Evolutionary conservation across 2,888 invertebrate genomes (phyloP), one percentile per base, ranked within the genome.

Genomic region (Eupelmus urozonus): DNA sequence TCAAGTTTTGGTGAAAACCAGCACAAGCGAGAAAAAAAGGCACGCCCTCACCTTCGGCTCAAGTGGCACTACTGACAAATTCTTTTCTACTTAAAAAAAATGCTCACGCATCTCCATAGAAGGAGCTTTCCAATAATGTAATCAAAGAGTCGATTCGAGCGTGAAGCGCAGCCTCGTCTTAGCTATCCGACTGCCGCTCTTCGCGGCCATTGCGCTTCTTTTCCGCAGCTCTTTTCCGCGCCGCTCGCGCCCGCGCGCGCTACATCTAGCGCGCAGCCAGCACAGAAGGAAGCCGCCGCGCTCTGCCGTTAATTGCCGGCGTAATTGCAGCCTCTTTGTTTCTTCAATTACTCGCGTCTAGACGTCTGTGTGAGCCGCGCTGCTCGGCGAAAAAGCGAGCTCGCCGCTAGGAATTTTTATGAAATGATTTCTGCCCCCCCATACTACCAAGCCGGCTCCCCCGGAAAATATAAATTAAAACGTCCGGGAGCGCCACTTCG

Each of bases 301-400:
- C 42, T 11, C 25, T 29, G 42, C 71, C 76, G 74, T 80, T 86
- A 88, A 88, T 88, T 88, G 86, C 83, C 82, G 84, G 83, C 82
- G 84, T 88, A 88, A 88, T 87, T 88, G 86, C 86, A 86, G 86
- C 83, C 86, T 89, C 87, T 88, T 89, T 88, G 88, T 89, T 88
- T 87, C 87, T 88, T 88, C 88, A 89, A 89, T 89, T 88, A 87
- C 83, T 20, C 69, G 82, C 81, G 85, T 87, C 87, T 86, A 87
- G 86, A 86, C 87, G 82, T 65, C 70, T 74, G 79, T n/a, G n/a
- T n/a, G 75, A 57, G 18, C 72, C 87, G 83, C 66, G 72, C 78
- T 77, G 72, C 53, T 74, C 67, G 73, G 78, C 57, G 81, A 81
- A 81, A 74, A 83, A 82, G 82, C 79, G 80, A 76, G 76, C 65